phyloP scores from a whole-genome alignment of 2,113 vertebrate species.

The Eira barbara region DNA sequence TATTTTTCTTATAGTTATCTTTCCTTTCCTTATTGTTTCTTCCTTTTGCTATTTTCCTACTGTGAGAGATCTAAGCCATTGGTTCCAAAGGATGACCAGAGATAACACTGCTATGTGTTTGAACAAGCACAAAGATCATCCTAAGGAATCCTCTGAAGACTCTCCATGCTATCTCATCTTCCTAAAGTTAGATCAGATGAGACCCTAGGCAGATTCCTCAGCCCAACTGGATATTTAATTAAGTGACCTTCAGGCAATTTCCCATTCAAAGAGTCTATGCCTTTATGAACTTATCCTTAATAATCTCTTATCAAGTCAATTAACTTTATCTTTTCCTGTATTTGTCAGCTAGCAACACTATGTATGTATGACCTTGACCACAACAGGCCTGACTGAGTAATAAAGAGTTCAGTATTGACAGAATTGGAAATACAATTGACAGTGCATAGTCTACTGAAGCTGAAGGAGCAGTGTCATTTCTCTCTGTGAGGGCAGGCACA shows the following conservation, averaged over 20 bases:
- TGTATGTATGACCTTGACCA: slow-evolving; percentile 58
- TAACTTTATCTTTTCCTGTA: background rate
- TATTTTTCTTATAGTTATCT: background rate
- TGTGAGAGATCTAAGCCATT: background rate
- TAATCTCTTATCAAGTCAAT: slow-evolving; percentile 35
- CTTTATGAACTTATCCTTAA: slow-evolving; percentile 26
- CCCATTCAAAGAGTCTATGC: background rate
- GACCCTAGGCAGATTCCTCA: background rate
- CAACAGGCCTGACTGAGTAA: background rate
- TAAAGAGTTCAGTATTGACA: background rate
- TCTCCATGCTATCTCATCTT: background rate
- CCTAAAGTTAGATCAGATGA: background rate
- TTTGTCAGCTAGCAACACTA: background rate
- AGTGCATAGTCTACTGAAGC: background rate
- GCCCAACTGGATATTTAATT: background rate
- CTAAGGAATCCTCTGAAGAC: background rate
- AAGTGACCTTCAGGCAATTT: background rate
- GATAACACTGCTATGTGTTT: background rate
- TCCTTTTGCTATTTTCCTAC: background rate
- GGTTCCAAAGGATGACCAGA: background rate
- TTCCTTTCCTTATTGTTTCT: background rate
- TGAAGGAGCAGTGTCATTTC: slow-evolving; percentile 43
- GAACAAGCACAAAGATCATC: background rate
- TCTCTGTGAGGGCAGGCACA: slow-evolving; percentile 34
- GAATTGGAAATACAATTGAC: slow-evolving; percentile 33